Evolutionary conservation across 2,797 vertebrate species (phyloP), one percentile per base, ranked within the genome.

Genomic region (Micromesistius poutassou): DNA sequence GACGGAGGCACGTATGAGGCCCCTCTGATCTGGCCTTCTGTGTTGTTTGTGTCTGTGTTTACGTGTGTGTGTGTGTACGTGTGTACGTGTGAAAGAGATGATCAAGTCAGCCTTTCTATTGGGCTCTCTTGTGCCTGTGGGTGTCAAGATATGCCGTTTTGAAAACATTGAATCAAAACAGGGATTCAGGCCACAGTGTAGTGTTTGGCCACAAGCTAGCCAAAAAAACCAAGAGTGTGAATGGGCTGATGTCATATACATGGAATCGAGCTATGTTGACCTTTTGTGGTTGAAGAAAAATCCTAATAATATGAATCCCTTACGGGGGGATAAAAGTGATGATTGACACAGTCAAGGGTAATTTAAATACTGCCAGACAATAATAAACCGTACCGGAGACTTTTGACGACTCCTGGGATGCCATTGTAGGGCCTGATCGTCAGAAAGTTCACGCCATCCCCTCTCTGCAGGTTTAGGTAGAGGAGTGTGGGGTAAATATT

Each of bases 1-100:
- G 85, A 89, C 87, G 85, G n/a, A 83, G 85, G 83, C 79, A 77
- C 81, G 83, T 14, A 77, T 80, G 80, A 84, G 85, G 74, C 73
- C 76, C 71, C 16, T 71, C 31, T 73, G 79, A 42, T 75, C 38
- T 77, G 4, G 10, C 75, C 68, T 66, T 1, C 3, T 74, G 36
- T 42, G 38, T 4, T 66, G 0, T 80, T 19, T 76, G 55, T 76
- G 31, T 72, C 42, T 82, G 4, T 75, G 38, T 79, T 71, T 74
- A n/a, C n/a, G n/a, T n/a, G n/a, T n/a, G 46, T 77, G 30, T 83
- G 4, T 16, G 35, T 40, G 14, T 28, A 30, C 2, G 28, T 55
- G 30, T 30, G 14, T 19, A 5, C 14, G 19, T 73, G 35, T 14
- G 30, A 66, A 46, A 30, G 68, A 72, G 50, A 76, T 50, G 36